Evolutionary conservation across 1,140 invertebrate genomes (phyloP), one percentile per base, ranked within the genome.

Genomic region (Teleopsis dalmanni): DNA sequence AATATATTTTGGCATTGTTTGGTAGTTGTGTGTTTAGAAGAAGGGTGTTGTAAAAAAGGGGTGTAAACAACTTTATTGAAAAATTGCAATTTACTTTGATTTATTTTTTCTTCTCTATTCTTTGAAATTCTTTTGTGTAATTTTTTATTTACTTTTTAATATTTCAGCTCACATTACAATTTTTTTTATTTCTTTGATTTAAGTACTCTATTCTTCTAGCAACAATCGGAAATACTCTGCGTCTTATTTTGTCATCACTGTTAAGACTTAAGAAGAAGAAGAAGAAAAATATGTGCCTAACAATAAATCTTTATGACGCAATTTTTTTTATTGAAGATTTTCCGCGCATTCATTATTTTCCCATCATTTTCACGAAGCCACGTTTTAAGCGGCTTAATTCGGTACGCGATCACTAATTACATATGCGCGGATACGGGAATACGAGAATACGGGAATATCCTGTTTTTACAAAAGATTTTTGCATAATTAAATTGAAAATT

Each of bases 21-120:
- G 40, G 43, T 11, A 34, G 13, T n/a, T 45, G 31, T 22, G 27
- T 8, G 10, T 11, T n/a, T 23, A 25, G 16, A 25, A 19, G 14
- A 18, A 5, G 14, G 8, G 14, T 10, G 14, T 6, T 10, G 8
- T 36, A 14, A 11, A 36, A 6, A 21, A 14, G 22, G 29, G 31
- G n/a, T 35, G 43, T 22, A 45, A 45, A 45, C 43, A 35, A 21
- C 31, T 45, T 16, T 45, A 45, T 45, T 45, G 43, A 45, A 22
- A 35, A 45, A 45, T 45, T 45, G 43, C 31, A 45, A 25, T 45
- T 45, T 34, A 43, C 27, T 29, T 7, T 29, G 13, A 8, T 29
- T 13, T 29, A 13, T 13, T 29, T 29, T 13, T 29, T 29, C 27
- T 29, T 13, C 27, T 29, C 27, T 7, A 29, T 8, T 29, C 27